Percentiles rank a stretch among this genome's conserved stretches.
Conservation (phyloP, 2,888 invertebrate species). For the Diadegma fenestrale region DNA sequence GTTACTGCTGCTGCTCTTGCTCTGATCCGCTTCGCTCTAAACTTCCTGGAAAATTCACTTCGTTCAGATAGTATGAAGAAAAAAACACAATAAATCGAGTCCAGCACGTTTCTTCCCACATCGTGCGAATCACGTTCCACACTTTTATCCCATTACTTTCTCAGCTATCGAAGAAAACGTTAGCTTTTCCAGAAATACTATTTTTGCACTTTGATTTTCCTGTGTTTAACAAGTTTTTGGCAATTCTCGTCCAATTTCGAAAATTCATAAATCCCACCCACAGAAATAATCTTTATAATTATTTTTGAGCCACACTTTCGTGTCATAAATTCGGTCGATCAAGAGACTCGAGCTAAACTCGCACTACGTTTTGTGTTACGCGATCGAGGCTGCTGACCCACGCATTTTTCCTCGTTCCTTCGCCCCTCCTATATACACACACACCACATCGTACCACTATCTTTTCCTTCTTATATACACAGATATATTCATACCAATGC, state of each 20-base stretch:
- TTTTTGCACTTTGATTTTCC: not conserved
- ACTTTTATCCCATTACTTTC: too few relatives aligned
- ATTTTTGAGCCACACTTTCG: not conserved
- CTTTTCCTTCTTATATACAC: not conserved
- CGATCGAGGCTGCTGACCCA: slow-evolving; percentile 66
- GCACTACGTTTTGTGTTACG: slow-evolving; percentile 37
- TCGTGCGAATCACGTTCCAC: not conserved
- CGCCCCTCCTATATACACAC: not conserved
- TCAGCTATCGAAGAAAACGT: too few relatives aligned
- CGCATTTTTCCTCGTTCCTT: slow-evolving; percentile 53
- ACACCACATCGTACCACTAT: slow-evolving; percentile 3
- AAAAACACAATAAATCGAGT: not conserved
- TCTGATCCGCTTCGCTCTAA: not conserved
- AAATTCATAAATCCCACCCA: not conserved
- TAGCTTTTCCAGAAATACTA: not conserved
- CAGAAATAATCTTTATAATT: not conserved
- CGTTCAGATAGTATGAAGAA: not conserved
- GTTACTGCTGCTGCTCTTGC: not conserved
- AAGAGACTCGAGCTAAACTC: not conserved
- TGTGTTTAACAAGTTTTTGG: not conserved
- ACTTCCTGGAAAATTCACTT: not conserved
- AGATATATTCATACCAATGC: not conserved
- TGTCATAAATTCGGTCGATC: not conserved
- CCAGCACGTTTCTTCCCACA: not conserved
- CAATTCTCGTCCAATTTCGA: not conserved